Base-by-base conservation (phyloP, 2,888 invertebrate genomes). In the Malachius bipustulatus region DNA sequence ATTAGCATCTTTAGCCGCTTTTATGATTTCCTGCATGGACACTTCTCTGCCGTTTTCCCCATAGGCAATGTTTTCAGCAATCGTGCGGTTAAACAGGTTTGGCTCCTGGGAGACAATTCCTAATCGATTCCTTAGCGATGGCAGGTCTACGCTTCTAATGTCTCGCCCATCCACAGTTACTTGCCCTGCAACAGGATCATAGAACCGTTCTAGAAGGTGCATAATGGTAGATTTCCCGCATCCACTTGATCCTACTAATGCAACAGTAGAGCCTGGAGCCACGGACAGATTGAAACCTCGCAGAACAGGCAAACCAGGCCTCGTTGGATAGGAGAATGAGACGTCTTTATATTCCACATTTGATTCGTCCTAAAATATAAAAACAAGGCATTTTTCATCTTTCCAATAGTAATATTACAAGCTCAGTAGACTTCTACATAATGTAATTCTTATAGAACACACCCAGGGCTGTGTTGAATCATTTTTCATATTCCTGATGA, bases 51-150 rank as follows among this genome's bases (percentile, higher is more conserved):
- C 62, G 54, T 83, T 87, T 54, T 85, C 83, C 3, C 91, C 91
- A 52, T 91, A 91, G 0, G 82, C 80, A 46, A 93, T 90, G 59
- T 93, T 93, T 46, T 90, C 83, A 1, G 70, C 72, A 36, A 93
- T 85, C 9, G 82, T 81, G 32, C 83, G 70, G 56, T 87, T 84
- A 61, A 91, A 91, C 1, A 93, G 66, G 1, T 81, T 75, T 0
- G 89, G 91, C 51, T 91, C 91, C 61, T 93, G 91, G 3, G 85
- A 83, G 2, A 93, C 81, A 42, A 90, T 79, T 2, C 88, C 88
- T 37, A 91, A 72, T 42, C 83, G 77, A 32, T 73, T 68, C 36
- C 91, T 68, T 4, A 83, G 35, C 4, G 43, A 40, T 12, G 36
- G 42, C 24, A 52, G 37, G 30, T 55, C 52, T 34, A 55, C 48